Conservation (phyloP, 2,888 invertebrate species). For the Tuberolachnus salignus region DNA sequence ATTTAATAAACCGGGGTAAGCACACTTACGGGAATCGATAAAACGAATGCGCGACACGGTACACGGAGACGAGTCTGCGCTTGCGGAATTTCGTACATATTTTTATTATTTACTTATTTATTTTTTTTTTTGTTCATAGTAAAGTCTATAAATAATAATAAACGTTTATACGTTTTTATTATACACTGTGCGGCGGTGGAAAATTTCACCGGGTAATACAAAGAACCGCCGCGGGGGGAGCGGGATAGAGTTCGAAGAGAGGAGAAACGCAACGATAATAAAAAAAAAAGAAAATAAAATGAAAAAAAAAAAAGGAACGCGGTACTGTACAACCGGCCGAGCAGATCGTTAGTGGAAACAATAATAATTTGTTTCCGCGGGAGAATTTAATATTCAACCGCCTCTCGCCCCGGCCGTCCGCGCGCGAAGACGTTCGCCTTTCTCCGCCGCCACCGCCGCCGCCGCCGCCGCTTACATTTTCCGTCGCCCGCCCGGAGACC, state of each 20-base stretch:
- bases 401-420: not conserved
- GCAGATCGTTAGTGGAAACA: slow-evolving; percentile 54
- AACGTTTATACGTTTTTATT: no score
- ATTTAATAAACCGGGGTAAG: no score
- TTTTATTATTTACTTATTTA: no score
- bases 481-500: not conserved
- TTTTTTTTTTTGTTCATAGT: not conserved
- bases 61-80: no score
- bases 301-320: no score
- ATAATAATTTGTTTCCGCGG: slow-evolving; percentile 52
- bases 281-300: no score
- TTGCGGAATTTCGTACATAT: no score
- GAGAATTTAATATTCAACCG: slow-evolving; percentile 55
- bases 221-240: not conserved
- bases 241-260: no score
- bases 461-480: not conserved
- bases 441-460: not conserved
- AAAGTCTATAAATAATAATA: not conserved
- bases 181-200: not conserved
- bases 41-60: no score
- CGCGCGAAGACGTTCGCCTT: not conserved
- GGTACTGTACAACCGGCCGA: not conserved
- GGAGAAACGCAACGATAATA: no score
- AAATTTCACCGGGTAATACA: slow-evolving; percentile 7
- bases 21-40: no score